Conservation (phyloP, 2,797 vertebrate species). For the Galagoides demidoff region DNA sequence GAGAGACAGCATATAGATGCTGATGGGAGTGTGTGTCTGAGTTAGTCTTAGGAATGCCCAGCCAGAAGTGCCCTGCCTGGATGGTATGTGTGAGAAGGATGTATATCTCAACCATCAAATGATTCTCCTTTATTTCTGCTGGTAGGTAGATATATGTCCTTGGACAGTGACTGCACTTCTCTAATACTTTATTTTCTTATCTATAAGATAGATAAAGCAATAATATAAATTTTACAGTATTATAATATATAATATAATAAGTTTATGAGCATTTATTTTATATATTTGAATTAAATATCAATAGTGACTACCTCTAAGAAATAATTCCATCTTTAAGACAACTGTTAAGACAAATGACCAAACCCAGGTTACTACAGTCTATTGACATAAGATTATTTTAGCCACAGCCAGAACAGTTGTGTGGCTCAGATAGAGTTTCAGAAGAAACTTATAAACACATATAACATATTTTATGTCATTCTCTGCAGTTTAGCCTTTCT, state of each 20-base stretch:
- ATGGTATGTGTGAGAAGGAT: not conserved
- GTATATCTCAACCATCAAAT: not conserved
- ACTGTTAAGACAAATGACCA: not conserved
- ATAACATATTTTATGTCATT: not conserved
- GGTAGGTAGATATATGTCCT: not conserved
- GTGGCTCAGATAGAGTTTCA: not conserved
- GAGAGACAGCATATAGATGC: not conserved
- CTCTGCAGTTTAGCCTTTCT: not conserved
- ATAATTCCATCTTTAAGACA: not conserved
- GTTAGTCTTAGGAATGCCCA: not conserved
- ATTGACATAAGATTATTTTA: not conserved
- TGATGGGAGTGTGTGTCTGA: not conserved
- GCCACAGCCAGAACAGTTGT: not conserved
- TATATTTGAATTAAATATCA: slow-evolving; percentile 20
- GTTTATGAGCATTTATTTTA: not conserved
- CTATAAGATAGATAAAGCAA: not conserved
- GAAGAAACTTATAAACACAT: not conserved
- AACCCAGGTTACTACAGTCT: not conserved
- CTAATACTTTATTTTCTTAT: not conserved
- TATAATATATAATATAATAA: not conserved
- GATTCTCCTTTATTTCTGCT: not conserved
- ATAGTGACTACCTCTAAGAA: not conserved
- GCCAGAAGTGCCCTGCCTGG: not conserved
- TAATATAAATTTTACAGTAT: not conserved
- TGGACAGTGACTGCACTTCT: not conserved